Conservation (phyloP, 2,888 invertebrate species). For the Drosophila pseudotalamancana region DNA sequence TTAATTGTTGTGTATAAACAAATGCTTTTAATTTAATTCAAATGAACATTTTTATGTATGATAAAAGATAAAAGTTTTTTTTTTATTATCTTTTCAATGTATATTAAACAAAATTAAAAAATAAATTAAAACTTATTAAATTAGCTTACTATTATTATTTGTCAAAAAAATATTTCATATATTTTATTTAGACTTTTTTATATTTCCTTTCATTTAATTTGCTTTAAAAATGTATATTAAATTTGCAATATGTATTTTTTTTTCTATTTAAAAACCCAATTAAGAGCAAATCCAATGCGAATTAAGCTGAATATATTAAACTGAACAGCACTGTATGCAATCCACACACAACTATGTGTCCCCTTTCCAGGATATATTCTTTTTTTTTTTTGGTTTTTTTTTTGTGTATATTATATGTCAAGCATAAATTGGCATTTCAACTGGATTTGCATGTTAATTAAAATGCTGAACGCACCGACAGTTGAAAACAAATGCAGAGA, state of each 20-base stretch:
- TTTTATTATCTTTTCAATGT: too few relatives aligned
- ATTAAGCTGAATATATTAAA: constrained; percentile 30
- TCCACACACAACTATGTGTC: constrained; percentile 10
- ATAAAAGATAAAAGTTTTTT: too few relatives aligned
- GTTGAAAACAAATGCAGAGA: constrained; percentile 71
- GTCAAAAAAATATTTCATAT: not conserved
- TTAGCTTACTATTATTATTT: too few relatives aligned
- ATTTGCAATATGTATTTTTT: not conserved
- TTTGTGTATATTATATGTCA: constrained; percentile 72
- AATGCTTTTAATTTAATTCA: too few relatives aligned
- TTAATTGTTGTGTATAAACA: too few relatives aligned
- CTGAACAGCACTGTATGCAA: constrained; percentile 31
- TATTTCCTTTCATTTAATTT: not conserved
- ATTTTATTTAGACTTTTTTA: not conserved
- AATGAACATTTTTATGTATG: too few relatives aligned
- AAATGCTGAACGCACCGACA: constrained; percentile 74
- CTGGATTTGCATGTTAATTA: constrained; percentile 80
- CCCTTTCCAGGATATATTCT: constrained; percentile 1
- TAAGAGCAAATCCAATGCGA: constrained; percentile 15
- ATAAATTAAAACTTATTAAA: too few relatives aligned
- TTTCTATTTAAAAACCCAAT: constrained; percentile 31
- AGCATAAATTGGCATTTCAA: constrained; percentile 79
- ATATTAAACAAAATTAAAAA: too few relatives aligned
- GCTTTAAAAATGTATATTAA: not conserved
- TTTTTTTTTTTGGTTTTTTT: constrained; percentile 13